Evolutionary conservation across 2,797 vertebrate genomes (phyloP).

Genomic region (Pteropus rufus): DNA sequence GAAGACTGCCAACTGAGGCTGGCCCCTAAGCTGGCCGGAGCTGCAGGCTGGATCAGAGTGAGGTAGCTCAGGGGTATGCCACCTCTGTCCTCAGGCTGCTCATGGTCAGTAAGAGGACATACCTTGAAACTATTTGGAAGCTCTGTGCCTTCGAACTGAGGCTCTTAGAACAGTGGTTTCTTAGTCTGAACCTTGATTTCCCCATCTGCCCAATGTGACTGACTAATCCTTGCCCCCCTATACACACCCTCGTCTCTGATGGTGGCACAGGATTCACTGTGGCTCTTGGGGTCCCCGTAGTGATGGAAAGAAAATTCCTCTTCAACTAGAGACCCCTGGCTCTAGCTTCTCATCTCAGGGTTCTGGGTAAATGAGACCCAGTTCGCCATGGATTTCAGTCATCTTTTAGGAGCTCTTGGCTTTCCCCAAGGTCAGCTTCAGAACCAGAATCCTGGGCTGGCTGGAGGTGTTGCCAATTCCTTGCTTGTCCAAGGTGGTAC

Average conservation of each 20-base stretch:
- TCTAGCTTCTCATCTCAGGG: background rate
- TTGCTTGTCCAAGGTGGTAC: background rate
- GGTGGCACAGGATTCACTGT: background rate
- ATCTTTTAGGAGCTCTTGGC: background rate
- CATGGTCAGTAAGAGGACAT: background rate
- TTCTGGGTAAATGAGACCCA: background rate
- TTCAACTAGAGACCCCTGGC: background rate
- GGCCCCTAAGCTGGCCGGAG: background rate
- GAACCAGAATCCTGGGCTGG: background rate
- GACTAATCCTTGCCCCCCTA: background rate
- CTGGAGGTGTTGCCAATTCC: background rate
- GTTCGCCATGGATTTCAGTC: background rate
- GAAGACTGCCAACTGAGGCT: background rate
- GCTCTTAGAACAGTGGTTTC: background rate
- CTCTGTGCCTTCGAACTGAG: background rate
- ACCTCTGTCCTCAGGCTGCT: background rate
- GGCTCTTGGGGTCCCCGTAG: background rate
- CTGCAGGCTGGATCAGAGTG: background rate
- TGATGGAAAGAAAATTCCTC: background rate
- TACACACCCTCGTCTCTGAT: background rate
- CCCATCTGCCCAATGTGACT: background rate
- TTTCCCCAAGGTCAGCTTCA: background rate
- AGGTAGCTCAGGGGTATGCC: background rate
- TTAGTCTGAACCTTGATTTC: background rate
- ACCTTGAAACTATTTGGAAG: background rate